Evolutionary conservation across 35 echinoderm and acorn worm genomes (phyloP), one percentile per base, ranked within the genome.

Genomic region (Chiridota heheva): DNA sequence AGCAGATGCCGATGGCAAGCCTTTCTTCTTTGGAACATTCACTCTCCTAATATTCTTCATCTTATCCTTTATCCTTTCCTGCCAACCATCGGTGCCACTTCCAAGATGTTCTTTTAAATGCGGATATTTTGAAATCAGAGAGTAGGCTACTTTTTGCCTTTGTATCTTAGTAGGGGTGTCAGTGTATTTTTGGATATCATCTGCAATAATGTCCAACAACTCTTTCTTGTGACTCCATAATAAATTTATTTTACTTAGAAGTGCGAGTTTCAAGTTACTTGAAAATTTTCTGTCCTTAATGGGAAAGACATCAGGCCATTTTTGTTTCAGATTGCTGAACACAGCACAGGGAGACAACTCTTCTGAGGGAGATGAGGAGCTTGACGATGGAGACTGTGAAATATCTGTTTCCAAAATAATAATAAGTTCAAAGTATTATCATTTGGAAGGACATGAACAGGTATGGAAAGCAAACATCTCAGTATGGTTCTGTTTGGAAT

Each of bases 31-130:
- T 28, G 63, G 8, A 7, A 0, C 15, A 36, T 78, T 78, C 7
- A 35, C 36, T 78, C 74, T 78, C 24, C 74, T 53, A 1, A 78
- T 33, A 22, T 78, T 78, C n/a, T n/a, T n/a, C 74, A 59, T 78
- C 40, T 78, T 78, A 36, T 78, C 74, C 10, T 36, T 2, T 2
- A 81, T 42, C 40, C 56, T 48, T 41, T 81, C 77, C 77, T 81
- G 30, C 77, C 77, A 81, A 2, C 77, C 77, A 81, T 81, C 77
- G 15, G 77, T 64, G 42, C 77, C 77, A 81, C 77, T 81, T 4
- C 77, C 77, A 26, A 64, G 29, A 44, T 17, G 31, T 61, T 81
- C 77, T 42, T 29, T 81, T 26, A 81, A 24, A 28, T 44, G 32
- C 13, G 57, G 57, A 45, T 81, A 63, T 35, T 80, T 66, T 80